Evolutionary conservation across 2,797 vertebrate genomes (phyloP), one percentile per base, ranked within the genome.

Genomic region (Urophycis tenuis): DNA sequence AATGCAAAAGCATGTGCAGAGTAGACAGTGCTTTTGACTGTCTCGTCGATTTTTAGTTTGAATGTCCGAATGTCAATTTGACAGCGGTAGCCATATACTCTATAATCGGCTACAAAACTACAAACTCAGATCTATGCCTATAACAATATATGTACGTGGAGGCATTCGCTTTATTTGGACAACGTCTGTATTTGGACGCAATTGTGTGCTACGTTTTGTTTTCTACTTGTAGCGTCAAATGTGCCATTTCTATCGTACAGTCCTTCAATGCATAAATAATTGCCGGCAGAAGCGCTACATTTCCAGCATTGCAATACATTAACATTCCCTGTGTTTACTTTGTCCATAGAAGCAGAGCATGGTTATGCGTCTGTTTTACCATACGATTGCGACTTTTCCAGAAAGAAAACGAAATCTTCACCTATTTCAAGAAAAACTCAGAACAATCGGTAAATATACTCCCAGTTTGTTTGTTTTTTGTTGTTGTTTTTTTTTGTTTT

Each of bases 301-400:
- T 22, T 30, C 22, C 74, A 64, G 78, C 41, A 5, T 25, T 64
- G 45, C 74, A 73, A 32, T n/a, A 74, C 74, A 75, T 81, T 71
- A 84, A 82, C 77, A 76, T 72, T 75, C n/a, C 53, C 81, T 79
- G 71, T 82, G 78, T 90, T 82, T 84, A 81, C 73, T 82, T 82
- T 83, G 80, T 86, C 86, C 67, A 86, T 89, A 98, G 97, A 97
- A 91, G 97, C 97, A 90, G 97, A 99, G 87, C 97, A 99, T 88
- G 97, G 97, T 87, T 99, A 99, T 90, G 97, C 97, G 77, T 97
- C 97, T 82, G 95, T 96, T 91, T 94, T 98, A 92, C 97, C 97
- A 79, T 98, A 93, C 93, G 95, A 94, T 88, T 95, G 92, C 87
- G 96, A 98, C 93, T 96, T 95, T 88, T 92, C 95, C 93, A 90